These are phyloP conservation scores for Drosophila putrida DNA, from an alignment of 2,888 invertebrate genomes.

Conservation along the genomic window DNA sequence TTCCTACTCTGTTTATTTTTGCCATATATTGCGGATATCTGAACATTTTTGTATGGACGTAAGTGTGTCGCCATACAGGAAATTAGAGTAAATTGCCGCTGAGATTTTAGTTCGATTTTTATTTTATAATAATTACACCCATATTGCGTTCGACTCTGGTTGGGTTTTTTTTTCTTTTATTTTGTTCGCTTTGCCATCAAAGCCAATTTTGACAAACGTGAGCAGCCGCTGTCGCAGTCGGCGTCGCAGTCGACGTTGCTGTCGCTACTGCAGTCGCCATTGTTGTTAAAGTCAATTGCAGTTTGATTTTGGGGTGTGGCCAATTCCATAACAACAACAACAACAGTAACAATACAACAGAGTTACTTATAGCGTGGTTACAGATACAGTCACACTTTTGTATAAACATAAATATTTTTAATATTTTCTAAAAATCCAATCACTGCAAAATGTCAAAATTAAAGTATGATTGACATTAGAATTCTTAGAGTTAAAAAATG, in stretches of 20 bases:
- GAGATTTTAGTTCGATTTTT: constrained; percentile 57
- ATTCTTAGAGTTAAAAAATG: neutral
- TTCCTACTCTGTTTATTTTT: constrained; percentile 44
- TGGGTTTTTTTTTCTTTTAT: constrained; percentile 20
- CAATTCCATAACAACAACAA: constrained; percentile 17
- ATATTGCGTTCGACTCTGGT: constrained; percentile 49
- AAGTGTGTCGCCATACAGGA: constrained; percentile 64
- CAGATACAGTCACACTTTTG: neutral
- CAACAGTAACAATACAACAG: constrained; percentile 3
- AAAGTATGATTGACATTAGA: constrained; percentile 10
- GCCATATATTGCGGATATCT: constrained; percentile 41
- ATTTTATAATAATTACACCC: constrained; percentile 69
- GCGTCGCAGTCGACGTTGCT: neutral
- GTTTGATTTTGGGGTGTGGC: constrained; percentile 60
- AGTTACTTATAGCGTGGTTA: constrained; percentile 28
- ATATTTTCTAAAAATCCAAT: constrained; percentile 20
- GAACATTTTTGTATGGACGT: constrained; percentile 15
- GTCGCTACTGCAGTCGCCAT: constrained; percentile 13
- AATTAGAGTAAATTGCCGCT: constrained; percentile 54
- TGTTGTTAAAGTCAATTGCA: constrained; percentile 34
- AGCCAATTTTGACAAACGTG: constrained; percentile 66
- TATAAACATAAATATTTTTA: constrained; percentile 18
- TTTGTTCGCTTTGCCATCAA: constrained; percentile 42
- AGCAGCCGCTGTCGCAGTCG: constrained; percentile 25
- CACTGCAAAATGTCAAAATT: constrained; percentile 24